phyloP scores from a whole-genome alignment of 30 jellyfish, hydroid and myxozoan genomes.

The Cassiopea xamachana region DNA sequence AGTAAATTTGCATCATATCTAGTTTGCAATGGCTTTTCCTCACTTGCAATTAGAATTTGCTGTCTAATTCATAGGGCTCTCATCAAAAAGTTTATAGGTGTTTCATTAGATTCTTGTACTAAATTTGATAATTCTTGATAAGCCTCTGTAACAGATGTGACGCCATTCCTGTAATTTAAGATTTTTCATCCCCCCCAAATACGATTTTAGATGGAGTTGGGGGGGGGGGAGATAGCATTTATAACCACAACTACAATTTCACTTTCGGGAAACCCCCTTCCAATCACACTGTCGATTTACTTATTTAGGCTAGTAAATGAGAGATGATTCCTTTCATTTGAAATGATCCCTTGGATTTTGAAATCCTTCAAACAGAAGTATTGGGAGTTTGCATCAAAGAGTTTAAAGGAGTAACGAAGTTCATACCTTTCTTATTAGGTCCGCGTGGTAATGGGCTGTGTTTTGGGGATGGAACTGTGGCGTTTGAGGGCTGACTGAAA shows the following conservation, averaged over 20 bases:
- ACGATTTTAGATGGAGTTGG: too few relatives aligned
- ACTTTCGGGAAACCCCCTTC: slow-evolving; percentile 41
- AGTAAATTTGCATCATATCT: slow-evolving; percentile 25
- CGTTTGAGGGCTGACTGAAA: slow-evolving; percentile 6
- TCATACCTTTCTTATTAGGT: slow-evolving; percentile 15
- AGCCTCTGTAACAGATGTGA: slow-evolving; percentile 45
- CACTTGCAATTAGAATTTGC: slow-evolving; percentile 35
- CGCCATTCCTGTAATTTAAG: slow-evolving; percentile 39
- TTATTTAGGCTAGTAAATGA: slow-evolving; percentile 34
- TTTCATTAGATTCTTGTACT: slow-evolving; percentile 50
- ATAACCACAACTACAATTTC: slow-evolving; percentile 49
- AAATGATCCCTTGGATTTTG: slow-evolving; percentile 50
- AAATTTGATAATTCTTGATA: slow-evolving; percentile 42
- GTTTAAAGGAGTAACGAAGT: slow-evolving; percentile 25
- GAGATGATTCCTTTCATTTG: slow-evolving; percentile 36
- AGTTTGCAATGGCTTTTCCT: slow-evolving; percentile 26
- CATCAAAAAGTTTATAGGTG: slow-evolving; percentile 42
- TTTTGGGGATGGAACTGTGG: not conserved
- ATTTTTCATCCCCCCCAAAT: slow-evolving; percentile 44
- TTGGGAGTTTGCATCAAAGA: not conserved
- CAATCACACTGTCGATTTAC: slow-evolving; percentile 51
- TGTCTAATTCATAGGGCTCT: slow-evolving; percentile 19
- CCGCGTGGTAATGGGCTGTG: slow-evolving; percentile 1
- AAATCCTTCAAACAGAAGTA: slow-evolving; percentile 43
- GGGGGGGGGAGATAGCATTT: slow-evolving; percentile 40